Conservation (phyloP, 1,140 invertebrate species). For the Zaprionus kolodkinae region DNA sequence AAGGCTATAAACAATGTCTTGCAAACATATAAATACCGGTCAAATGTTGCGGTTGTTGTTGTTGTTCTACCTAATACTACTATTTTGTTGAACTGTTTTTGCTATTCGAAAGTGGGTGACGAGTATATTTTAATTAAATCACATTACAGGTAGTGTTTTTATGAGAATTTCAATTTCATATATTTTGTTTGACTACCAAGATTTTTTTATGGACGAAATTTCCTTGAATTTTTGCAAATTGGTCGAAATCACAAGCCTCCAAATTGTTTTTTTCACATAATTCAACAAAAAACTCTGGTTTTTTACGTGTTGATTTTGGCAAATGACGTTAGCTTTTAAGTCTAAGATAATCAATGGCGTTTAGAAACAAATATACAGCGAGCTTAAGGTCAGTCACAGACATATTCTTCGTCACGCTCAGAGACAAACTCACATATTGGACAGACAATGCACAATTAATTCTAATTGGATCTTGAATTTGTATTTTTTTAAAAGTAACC, state of each 20-base stretch:
- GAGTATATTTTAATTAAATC: conserved; percentile 5
- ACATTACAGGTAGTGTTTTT: conserved; percentile 27
- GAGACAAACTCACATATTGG: conserved; percentile 4
- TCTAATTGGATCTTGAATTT: conserved; percentile 18
- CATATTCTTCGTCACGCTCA: neutral
- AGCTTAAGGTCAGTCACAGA: conserved; percentile 33
- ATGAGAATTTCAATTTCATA: conserved; percentile 17
- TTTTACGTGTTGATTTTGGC: conserved; percentile 30
- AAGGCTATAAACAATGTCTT: conserved; percentile 69
- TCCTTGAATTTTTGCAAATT: conserved; percentile 75
- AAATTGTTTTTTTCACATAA: conserved; percentile 54
- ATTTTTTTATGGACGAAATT: conserved; percentile 37
- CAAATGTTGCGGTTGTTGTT: conserved; percentile 22
- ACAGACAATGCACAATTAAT: conserved; percentile 63
- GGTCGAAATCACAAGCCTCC: conserved; percentile 9
- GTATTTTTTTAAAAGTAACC: conserved; percentile 27
- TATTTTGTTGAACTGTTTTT: conserved; percentile 31
- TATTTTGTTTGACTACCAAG: conserved; percentile 29
- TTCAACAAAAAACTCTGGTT: conserved; percentile 46
- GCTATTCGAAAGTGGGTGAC: neutral
- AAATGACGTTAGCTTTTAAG: conserved; percentile 36
- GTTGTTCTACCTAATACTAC: conserved; percentile 19
- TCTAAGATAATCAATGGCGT: conserved; percentile 22
- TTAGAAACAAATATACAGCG: conserved; percentile 17
- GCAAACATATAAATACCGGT: conserved; percentile 49